These are phyloP conservation scores for Stichopus chloronotus DNA, from an alignment of 35 echinoderm and acorn worm species.

Conservation along the genomic window DNA sequence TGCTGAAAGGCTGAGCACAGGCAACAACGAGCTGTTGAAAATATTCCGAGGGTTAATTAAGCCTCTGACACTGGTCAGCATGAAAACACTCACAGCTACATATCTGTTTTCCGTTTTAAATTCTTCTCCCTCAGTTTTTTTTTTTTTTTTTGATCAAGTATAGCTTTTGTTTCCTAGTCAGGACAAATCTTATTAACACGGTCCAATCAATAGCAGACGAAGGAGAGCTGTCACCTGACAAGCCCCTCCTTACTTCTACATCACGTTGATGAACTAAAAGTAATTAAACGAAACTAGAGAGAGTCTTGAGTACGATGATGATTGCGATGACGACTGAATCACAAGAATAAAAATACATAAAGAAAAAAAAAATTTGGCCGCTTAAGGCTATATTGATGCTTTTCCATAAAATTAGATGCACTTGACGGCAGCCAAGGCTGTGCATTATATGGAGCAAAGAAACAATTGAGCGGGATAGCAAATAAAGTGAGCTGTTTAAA, in stretches of 20 bases:
- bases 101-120: conserved; percentile 32
- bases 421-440: conserved; percentile 56
- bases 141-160: conserved; percentile 36
- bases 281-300: conserved; percentile 66
- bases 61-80: conserved; percentile 46
- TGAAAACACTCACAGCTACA: conserved; percentile 35
- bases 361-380: conserved; percentile 50
- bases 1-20: not conserved
- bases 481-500: conserved; percentile 62
- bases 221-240: conserved; percentile 53
- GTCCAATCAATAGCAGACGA: conserved; percentile 58
- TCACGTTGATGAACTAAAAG: conserved; percentile 64
- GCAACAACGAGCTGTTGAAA: conserved; percentile 17
- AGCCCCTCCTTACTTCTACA: conserved; percentile 61
- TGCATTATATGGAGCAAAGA: conserved; percentile 52
- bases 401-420: conserved; percentile 63
- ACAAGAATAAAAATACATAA: conserved; percentile 48
- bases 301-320: conserved; percentile 49
- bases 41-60: conserved; percentile 30
- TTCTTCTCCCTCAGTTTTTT: conserved; percentile 30
- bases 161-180: conserved; percentile 56
- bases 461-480: conserved; percentile 58
- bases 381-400: conserved; percentile 63
- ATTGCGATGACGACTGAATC: conserved; percentile 63
- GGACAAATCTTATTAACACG: conserved; percentile 59